Conservation (phyloP, 2,888 invertebrate species). For the Aelia acuminata region DNA sequence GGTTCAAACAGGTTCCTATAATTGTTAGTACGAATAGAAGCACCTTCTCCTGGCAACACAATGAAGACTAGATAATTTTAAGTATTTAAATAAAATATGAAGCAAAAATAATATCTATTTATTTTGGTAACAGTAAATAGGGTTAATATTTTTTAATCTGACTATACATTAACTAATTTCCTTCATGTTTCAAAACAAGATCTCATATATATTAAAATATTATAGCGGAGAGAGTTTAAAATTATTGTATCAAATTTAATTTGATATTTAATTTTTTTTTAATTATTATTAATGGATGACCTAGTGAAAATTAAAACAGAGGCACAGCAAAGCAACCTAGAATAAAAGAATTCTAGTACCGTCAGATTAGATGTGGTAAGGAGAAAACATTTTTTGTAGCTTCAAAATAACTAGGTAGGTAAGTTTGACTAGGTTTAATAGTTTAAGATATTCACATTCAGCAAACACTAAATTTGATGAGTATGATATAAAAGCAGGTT, state of each 20-base stretch:
- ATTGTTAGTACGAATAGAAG: constrained; percentile 12
- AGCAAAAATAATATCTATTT: background rate
- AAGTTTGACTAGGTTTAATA: no score
- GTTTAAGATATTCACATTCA: no score
- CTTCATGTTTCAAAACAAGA: background rate
- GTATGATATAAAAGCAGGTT: no score
- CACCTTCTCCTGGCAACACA: constrained; percentile 27
- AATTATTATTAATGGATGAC: no score
- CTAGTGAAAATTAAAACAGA: no score
- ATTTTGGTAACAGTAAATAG: background rate
- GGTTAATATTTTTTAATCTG: background rate
- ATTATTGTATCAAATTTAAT: background rate
- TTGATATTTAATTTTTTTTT: no score
- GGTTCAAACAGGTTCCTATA: constrained; percentile 28
- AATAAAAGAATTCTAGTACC: no score
- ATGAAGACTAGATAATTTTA: constrained; percentile 10
- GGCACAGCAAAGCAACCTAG: no score
- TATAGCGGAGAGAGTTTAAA: background rate
- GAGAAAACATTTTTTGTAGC: no score
- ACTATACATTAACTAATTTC: background rate
- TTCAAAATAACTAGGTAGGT: no score
- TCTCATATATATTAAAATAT: background rate
- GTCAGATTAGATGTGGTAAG: no score
- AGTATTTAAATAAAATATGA: background rate
- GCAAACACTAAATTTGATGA: no score